These are phyloP conservation scores for Perdix hodgsoniae DNA, from an alignment of 2,797 vertebrate genomes.

Conservation along the genomic window DNA sequence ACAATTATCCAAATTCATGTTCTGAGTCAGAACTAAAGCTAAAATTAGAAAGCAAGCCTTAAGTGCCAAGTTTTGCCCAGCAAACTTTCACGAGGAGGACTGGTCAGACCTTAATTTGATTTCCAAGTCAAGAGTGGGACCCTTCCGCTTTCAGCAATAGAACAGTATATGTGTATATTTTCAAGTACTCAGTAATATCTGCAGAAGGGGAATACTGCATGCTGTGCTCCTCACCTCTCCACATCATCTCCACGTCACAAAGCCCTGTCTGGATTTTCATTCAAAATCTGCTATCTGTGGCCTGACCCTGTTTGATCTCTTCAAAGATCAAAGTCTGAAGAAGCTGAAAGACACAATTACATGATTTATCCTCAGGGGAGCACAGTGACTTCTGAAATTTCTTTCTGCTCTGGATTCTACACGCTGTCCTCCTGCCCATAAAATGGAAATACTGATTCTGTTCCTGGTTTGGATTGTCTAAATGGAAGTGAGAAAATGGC, in stretches of 20 bases:
- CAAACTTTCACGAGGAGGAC: background rate
- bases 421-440: background rate
- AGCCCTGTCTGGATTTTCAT: background rate
- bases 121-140: background rate
- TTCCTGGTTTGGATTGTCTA: slow-evolving; percentile 18
- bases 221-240: background rate
- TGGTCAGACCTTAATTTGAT: background rate
- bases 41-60: background rate
- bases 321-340: slow-evolving; percentile 39
- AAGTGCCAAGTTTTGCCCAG: background rate
- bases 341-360: slow-evolving; percentile 45
- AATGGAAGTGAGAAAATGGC: background rate
- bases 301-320: slow-evolving; percentile 34
- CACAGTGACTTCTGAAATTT: background rate
- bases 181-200: background rate
- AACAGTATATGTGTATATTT: background rate
- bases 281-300: slow-evolving; percentile 13
- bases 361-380: slow-evolving; percentile 40
- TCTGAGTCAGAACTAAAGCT: background rate
- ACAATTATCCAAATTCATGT: background rate
- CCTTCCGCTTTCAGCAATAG: background rate
- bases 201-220: background rate
- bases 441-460: slow-evolving; percentile 31
- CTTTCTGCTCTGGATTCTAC: slow-evolving; percentile 36
- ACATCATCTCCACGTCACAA: background rate